These are phyloP conservation scores for Lacanobia wlatinum DNA, from an alignment of 2,888 invertebrate genomes.

Conservation along the genomic window DNA sequence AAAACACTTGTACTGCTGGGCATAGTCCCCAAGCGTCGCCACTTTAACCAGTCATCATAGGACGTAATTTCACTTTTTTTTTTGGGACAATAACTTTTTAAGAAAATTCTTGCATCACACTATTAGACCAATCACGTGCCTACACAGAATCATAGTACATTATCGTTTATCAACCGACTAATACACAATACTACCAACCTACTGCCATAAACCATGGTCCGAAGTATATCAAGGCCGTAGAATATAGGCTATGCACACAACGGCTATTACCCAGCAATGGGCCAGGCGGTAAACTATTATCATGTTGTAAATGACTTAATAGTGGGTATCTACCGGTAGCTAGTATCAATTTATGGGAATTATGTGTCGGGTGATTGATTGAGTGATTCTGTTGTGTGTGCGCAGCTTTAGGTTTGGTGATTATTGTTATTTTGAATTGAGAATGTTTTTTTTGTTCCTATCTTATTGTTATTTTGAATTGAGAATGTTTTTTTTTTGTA, in stretches of 20 bases:
- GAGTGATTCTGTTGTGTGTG: slow-evolving; percentile 25
- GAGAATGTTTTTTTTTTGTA: no score
- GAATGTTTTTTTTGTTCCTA: no score
- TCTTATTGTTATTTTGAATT: neutral
- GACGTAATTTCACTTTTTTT: no score
- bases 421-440: neutral
- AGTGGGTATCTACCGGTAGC: neutral
- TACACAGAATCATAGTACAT: neutral
- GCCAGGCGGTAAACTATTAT: slow-evolving; percentile 35
- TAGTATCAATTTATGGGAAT: slow-evolving; percentile 8
- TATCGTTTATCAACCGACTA: neutral
- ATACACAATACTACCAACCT: neutral
- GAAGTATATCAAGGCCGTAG: slow-evolving; percentile 43
- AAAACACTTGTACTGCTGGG: no score
- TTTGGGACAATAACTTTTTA: neutral
- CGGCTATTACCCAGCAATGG: slow-evolving; percentile 38
- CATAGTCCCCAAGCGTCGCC: no score
- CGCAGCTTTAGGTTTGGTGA: neutral
- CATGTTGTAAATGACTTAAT: slow-evolving; percentile 56
- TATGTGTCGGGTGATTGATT: slow-evolving; percentile 22
- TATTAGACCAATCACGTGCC: neutral
- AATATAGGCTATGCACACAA: slow-evolving; percentile 53
- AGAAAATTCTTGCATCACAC: neutral
- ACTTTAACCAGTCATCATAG: no score
- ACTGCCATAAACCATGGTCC: slow-evolving; percentile 29